Evolutionary conservation across 2,888 invertebrate genomes (phyloP), one percentile per base, ranked within the genome.

Genomic region (Polietes domitor): DNA sequence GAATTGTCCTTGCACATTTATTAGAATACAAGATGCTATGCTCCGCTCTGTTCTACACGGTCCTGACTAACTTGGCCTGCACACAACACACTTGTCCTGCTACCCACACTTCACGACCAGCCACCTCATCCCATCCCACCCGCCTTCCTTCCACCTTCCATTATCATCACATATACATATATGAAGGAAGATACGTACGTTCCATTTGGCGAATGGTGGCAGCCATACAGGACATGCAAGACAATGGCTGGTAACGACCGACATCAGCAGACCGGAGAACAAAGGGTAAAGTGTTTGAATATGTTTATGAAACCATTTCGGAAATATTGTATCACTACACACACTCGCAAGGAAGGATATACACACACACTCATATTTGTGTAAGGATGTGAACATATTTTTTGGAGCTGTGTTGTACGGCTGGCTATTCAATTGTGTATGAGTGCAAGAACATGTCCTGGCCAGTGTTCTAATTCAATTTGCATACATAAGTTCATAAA

Each of bases 401-500:
- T 55, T 58, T 26, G 58, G 24, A 15, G 12, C 15, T 9, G 58
- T 26, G 58, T 12, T 28, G 6, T 75, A 21, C 37, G 7, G 0
- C 4, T 26, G 19, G 28, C 10, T 43, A 63, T 68, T 53, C 15
- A 37, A 41, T 24, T 70, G 80, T 74, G 50, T 58, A 15, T 75
- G 53, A 70, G 65, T 63, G 78, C 37, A 55, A 74, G 21, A 83
- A 77, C 58, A 77, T 28, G 24, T 17, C 68, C 80, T 82, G 77
- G 58, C 82, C 85, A 74, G 76, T 79, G 80, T 88, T 88, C 88
- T 87, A 88, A 90, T 89, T 90, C 90, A 89, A 89, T 89, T 90
- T 90, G 90, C 90, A 90, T 89, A 88, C 87, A 89, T 89, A 88
- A 88, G 89, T 83, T 88, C 88, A 90, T 90, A 88, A 89, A 89